A percentile compares a stretch with the other conserved stretches of the same genome.
These are phyloP conservation scores for Lepidochrysops patricia DNA, from an alignment of 2,888 invertebrate species.

Conservation along the genomic window DNA sequence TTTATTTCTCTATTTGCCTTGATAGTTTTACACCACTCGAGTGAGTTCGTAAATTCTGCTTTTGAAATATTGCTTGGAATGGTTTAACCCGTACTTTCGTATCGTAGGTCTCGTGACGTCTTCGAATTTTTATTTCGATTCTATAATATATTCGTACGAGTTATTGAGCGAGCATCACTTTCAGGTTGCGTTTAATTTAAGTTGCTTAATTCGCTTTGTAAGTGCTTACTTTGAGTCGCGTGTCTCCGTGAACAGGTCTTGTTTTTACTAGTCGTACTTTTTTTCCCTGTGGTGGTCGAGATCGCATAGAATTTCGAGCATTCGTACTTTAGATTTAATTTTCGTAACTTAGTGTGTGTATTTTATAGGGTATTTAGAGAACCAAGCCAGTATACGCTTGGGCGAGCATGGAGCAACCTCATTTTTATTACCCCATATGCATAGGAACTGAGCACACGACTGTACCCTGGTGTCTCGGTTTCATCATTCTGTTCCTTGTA, in stretches of 20 bases:
- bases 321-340: neutral
- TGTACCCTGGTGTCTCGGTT: neutral
- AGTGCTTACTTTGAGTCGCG: neutral
- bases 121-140: neutral
- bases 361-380: neutral
- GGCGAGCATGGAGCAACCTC: slow-evolving; percentile 2
- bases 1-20: neutral
- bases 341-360: neutral
- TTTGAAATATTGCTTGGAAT: neutral
- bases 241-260: neutral
- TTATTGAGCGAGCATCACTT: slow-evolving; percentile 3
- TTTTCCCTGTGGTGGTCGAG: slow-evolving; percentile 36
- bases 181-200: slow-evolving; percentile 12
- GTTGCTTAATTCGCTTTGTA: slow-evolving; percentile 14
- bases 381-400: slow-evolving; percentile 3
- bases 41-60: neutral
- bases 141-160: neutral
- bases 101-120: neutral
- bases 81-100: neutral
- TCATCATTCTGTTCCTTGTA: neutral
- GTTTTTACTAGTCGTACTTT: slow-evolving; percentile 21
- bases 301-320: slow-evolving; percentile 14
- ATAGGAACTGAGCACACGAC: neutral
- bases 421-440: neutral
- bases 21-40: no score